Evolutionary conservation across 2,888 invertebrate species (phyloP).

Genomic region (Acronicta leporina): DNA sequence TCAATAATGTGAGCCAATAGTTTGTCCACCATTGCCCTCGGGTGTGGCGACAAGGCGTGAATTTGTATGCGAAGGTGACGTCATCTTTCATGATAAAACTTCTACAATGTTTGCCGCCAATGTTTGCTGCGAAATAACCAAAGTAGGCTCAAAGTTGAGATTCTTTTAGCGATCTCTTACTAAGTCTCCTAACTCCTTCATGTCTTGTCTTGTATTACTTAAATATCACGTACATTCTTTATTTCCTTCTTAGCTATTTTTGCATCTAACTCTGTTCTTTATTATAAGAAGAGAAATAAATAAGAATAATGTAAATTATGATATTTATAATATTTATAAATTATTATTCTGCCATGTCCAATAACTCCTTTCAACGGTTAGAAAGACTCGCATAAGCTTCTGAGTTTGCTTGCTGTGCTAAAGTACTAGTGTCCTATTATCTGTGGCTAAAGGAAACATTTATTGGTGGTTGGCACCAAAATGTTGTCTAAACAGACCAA

Average conservation of each 20-base stretch:
- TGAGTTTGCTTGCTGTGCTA: not conserved
- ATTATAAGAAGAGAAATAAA: too few relatives aligned
- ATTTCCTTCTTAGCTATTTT: too few relatives aligned
- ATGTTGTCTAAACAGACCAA: constrained; percentile 2
- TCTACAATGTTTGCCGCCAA: constrained; percentile 18
- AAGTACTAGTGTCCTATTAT: too few relatives aligned
- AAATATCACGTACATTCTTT: too few relatives aligned
- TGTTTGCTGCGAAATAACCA: constrained; percentile 3
- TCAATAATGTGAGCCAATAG: constrained; percentile 35
- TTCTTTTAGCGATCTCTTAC: too few relatives aligned
- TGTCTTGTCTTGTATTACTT: too few relatives aligned
- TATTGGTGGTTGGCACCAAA: constrained; percentile 2
- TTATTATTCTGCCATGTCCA: constrained; percentile 7
- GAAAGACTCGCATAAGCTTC: too few relatives aligned
- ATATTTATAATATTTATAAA: too few relatives aligned
- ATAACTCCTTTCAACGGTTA: not conserved
- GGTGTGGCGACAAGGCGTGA: constrained; percentile 44
- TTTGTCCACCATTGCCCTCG: constrained; percentile 30
- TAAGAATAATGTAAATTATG: too few relatives aligned
- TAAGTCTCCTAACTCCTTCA: too few relatives aligned
- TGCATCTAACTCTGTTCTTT: too few relatives aligned
- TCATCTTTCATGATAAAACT: constrained; percentile 35
- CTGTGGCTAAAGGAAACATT: constrained; percentile 10
- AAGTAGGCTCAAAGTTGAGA: not conserved
- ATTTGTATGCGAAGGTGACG: constrained; percentile 51